Evolutionary conservation across 2,888 invertebrate species (phyloP), one percentile per base, ranked within the genome.

Genomic region (Strigamia maritima): DNA sequence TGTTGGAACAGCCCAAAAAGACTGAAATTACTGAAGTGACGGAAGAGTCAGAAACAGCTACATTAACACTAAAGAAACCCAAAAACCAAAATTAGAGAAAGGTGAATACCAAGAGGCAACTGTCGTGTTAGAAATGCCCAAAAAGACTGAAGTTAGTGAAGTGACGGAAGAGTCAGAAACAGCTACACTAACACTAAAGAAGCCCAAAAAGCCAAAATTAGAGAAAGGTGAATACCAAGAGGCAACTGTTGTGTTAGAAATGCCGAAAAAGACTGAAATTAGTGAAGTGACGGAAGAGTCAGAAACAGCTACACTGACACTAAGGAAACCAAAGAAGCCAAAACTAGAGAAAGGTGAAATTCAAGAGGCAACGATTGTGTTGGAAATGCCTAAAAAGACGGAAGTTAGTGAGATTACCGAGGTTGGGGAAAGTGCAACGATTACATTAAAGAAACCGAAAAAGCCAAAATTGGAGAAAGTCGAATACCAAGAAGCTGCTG

Each of bases 221-320:
- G 38, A 6, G 3, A 78, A 78, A 40, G 35, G 31, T 1, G 35
- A 77, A 26, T 4, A 1, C 79, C 1, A 83, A 83, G 81, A 83
- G 82, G 79, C 79, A 81, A 79, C 87, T 88, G 76, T 85, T 81
- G 28, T 83, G 89, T 0, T 90, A 90, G 75, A 85, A 89, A 79
- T 88, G 89, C 82, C n/a, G 87, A 88, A 83, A 0, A 88, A 89
- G 81, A 85, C 91, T 65, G 91, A 91, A 85, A 31, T 78, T 12
- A 26, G 4, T 54, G 78, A 78, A 60, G 31, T 60, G 19, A 24
- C 60, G 1, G 60, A 65, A 49, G 77, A 24, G 6, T 60, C 77
- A 60, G 88, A 89, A 83, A 86, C 88, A 6, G 85, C 86, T 84
- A 82, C 87, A 87, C 79, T 82, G 85, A 80, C 86, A 85, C 85